Evolutionary conservation across 2,797 vertebrate species (phyloP).

Genomic region (Spinibarbus caldwelli): DNA sequence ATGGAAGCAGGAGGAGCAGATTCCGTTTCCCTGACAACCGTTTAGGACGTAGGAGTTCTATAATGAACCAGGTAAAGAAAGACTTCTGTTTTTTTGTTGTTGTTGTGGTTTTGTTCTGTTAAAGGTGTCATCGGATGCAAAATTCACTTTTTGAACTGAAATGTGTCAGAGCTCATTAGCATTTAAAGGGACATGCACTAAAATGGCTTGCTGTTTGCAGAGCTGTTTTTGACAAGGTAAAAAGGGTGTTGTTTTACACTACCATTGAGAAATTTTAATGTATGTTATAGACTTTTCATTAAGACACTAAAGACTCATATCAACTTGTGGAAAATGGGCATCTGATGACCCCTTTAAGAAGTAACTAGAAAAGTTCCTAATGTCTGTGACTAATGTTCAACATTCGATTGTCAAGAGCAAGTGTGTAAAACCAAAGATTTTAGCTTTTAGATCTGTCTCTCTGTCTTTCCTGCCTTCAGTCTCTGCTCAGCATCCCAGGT

Average conservation of each 20-base stretch:
- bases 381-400: background rate
- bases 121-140: background rate
- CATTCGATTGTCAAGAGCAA: background rate
- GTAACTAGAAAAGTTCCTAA: background rate
- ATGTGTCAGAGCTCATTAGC: too few species aligned
- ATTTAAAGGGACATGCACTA: too few species aligned
- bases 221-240: too few species aligned
- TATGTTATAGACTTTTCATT: too few species aligned
- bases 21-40: conserved; percentile 94
- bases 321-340: too few species aligned
- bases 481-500: conserved; percentile 96
- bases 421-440: background rate
- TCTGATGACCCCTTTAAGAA: background rate
- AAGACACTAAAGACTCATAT: too few species aligned
- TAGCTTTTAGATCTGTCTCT: conserved; percentile 4
- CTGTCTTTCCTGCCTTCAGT: conserved; percentile 78
- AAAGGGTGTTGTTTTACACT: too few species aligned
- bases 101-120: background rate
- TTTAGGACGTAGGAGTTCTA: conserved; percentile 94
- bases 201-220: too few species aligned
- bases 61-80: conserved; percentile 94
- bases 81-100: background rate
- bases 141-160: background rate
- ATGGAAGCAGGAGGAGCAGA: conserved; percentile 91
- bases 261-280: too few species aligned